phyloP scores from a whole-genome alignment of 2,888 invertebrate genomes.

The Pachydiplax longipennis region DNA sequence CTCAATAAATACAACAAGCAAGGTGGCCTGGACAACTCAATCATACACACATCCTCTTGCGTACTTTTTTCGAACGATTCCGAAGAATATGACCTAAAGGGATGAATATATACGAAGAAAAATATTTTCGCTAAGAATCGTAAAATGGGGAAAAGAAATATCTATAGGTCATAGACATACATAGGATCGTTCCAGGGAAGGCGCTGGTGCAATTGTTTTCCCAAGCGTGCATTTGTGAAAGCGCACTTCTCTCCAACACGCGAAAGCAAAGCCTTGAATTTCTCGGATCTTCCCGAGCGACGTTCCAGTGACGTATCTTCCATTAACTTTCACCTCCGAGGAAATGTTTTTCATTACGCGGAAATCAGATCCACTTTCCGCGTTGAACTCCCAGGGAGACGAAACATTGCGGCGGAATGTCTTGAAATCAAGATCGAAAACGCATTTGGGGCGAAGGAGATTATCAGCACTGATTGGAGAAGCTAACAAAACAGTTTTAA shows the following conservation, averaged over 20 bases:
- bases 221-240: conserved; percentile 2
- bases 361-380: conserved; percentile 3
- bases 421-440: too few species aligned
- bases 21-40: too few species aligned
- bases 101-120: too few species aligned
- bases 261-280: conserved; percentile 32
- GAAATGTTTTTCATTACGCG: conserved; percentile 29
- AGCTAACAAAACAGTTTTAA: too few species aligned
- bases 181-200: neutral
- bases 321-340: conserved; percentile 29
- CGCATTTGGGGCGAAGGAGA: too few species aligned
- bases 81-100: neutral
- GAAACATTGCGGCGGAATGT: too few species aligned
- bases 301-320: neutral
- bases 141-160: too few species aligned
- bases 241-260: neutral
- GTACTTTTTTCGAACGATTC: neutral
- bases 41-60: too few species aligned
- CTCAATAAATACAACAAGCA: too few species aligned
- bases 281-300: neutral
- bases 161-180: neutral
- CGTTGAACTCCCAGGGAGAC: neutral
- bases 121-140: too few species aligned
- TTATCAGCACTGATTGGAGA: too few species aligned
- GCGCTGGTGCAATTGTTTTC: neutral